Conservation (phyloP, 2,797 vertebrate species). For the Philypnodon macrostomus region DNA sequence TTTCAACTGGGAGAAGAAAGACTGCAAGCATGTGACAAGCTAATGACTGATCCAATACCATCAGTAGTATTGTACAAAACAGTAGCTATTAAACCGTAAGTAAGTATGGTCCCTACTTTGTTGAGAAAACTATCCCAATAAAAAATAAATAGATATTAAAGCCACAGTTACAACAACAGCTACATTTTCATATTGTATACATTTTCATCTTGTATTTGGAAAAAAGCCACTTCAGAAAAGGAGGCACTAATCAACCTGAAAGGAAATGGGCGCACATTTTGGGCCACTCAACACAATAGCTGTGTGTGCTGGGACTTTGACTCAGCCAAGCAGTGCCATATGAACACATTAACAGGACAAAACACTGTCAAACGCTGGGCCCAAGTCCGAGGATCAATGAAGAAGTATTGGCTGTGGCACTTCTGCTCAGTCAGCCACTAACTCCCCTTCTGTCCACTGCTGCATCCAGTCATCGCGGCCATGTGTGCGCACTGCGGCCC, state of each 20-base stretch:
- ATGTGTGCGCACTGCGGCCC: constrained; percentile 41
- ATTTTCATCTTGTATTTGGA: neutral
- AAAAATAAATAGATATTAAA: no score
- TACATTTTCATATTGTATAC: neutral
- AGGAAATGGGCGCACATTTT: constrained; percentile 33
- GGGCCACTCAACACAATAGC: constrained; percentile 9
- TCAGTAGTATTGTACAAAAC: no score
- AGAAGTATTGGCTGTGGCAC: constrained; percentile 50
- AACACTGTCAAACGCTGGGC: constrained; percentile 43
- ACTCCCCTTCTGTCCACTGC: constrained; percentile 67
- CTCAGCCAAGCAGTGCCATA: constrained; percentile 27
- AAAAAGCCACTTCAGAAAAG: constrained; percentile 11
- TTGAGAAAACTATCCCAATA: no score
- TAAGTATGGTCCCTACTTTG: no score
- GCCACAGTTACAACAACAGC: neutral
- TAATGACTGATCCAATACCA: no score
- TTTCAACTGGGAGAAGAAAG: no score
- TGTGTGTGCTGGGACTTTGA: constrained; percentile 22
- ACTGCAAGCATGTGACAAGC: no score
- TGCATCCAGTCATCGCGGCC: constrained; percentile 43
- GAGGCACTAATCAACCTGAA: constrained; percentile 13
- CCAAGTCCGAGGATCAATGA: constrained; percentile 64
- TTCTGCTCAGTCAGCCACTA: constrained; percentile 66
- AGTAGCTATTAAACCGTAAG: no score
- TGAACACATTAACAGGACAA: constrained; percentile 56